These are phyloP conservation scores for Amphibalanus amphitrite DNA, from an alignment of 1,140 invertebrate genomes.

Conservation along the genomic window DNA sequence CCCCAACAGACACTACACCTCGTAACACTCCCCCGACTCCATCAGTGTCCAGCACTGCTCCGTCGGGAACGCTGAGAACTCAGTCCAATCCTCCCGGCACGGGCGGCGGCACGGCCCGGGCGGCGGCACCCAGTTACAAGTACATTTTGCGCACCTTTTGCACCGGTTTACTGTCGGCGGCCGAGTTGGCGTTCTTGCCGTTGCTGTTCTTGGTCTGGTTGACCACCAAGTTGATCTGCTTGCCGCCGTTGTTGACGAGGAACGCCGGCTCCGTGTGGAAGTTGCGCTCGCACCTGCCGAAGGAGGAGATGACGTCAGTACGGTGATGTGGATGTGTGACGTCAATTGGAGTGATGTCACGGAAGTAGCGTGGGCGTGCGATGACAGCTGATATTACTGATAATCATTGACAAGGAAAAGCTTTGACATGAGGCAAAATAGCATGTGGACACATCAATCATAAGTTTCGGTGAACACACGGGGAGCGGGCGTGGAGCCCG, in stretches of 20 bases:
- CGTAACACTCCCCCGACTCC: too few relatives aligned
- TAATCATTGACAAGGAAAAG: not conserved
- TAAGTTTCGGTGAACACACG: not conserved
- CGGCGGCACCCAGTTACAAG: constrained; percentile 15
- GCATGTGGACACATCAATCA: not conserved
- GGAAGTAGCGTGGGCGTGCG: not conserved
- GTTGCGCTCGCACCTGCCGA: not conserved
- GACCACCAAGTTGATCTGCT: not conserved
- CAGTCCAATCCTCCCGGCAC: not conserved
- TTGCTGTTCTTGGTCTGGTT: constrained; percentile 10
- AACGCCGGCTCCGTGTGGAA: not conserved
- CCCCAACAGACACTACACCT: not conserved
- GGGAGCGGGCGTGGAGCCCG: too few relatives aligned
- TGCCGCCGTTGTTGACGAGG: not conserved
- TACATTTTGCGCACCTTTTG: constrained; percentile 25
- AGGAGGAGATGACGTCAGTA: not conserved
- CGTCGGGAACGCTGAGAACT: not conserved
- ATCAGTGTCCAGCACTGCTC: not conserved
- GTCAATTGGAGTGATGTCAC: not conserved
- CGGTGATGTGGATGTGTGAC: not conserved
- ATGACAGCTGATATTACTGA: not conserved
- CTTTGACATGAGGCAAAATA: not conserved
- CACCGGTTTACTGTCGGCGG: constrained; percentile 23
- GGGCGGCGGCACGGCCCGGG: too few relatives aligned
- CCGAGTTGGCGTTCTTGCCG: constrained; percentile 23